Base-by-base conservation (phyloP, 2,888 invertebrate species). In the Hipparchia sbordonii region DNA sequence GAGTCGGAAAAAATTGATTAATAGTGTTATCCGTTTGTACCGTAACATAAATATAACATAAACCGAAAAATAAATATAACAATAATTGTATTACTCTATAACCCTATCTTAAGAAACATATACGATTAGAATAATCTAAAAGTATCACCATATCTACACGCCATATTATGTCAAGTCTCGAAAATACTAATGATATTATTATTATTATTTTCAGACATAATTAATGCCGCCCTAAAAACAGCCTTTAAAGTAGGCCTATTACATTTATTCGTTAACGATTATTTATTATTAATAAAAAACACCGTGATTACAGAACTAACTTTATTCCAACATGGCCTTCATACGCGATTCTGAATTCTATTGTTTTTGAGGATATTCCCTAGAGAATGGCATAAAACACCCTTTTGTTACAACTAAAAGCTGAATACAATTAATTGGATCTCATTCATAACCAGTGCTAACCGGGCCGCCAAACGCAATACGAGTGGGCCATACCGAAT, bases 401-500 rank as follows among this genome's bases (percentile, higher is more conserved):
- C 56, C 46, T 51, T 60, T 63, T 46, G 39, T 59, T 61, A 3
- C 61, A 54, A 52, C 39, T 39, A 52, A 62, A 52, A 6, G 45
- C 9, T 10, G 45, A 13, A 45, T 12, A 68, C 10, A 62, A 69
- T 69, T 13, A 62, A 69, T 69, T 13, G 69, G 69, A 69, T 69
- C 61, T 69, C 60, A 61, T 61, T 69, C 61, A 71, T 74, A 71
- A 72, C 71, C 70, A 67, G 71, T 72, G 71, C 39, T 10, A 54
- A 60, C 61, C 54, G 60, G 46, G 52, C 51, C 59, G 54, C 51
- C 59, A 51, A 71, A 54, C 71, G 74, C 72, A 76, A 70, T 68
- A 70, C 72, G 66, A 68, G 56, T n/a, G 72, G 52, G 66, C 56
- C 94, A 92, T 94, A 94, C 94, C 94, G 84, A 94, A 94, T 86